Evolutionary conservation across 1,140 invertebrate species (phyloP), one percentile per base, ranked within the genome.

Genomic region (Drosophila albomicans): DNA sequence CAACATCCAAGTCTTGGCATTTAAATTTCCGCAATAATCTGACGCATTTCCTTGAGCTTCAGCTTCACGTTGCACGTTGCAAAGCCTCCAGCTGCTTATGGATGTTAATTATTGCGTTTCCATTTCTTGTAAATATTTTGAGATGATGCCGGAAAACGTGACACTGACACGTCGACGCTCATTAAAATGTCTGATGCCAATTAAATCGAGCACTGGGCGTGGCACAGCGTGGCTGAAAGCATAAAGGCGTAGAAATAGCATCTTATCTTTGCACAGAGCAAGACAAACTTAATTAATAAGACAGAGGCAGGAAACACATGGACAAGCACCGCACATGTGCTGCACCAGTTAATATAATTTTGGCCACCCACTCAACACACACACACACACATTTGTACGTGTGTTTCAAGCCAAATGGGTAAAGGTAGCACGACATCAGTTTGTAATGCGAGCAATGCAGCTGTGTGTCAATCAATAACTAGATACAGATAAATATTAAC

Each of bases 171-270:
- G 73, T 49, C 59, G 80, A 35, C 59, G 84, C 84, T 87, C 84
- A 87, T 87, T 87, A 87, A 87, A 88, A 88, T 87, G 85, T 88
- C 79, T 88, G 77, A 58, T 69, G 76, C 76, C 84, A 87, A 87
- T 87, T 88, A 87, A 72, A 54, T 74, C 46, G 43, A 45, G 41
- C 15, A 75, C 54, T 43, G 62, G 58, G 57, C 16, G 52, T 65
- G 59, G 35, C 35, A 13, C 63, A 7, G 57, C 16, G 52, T 65
- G 56, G 30, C 35, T 16, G 66, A 7, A 51, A 49, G 43, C 35
- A 25, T 25, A 11, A 15, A 35, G 64, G 61, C 45, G 7, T 51
- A 25, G 41, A 51, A 58, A 49, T 41, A 68, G 52, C 67, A 73
- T 63, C 75, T 69, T 78, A 78, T 75, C 69, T 78, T 49, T 43